Evolutionary conservation across 2,113 vertebrate species (phyloP).

Genomic region (Bufo gargarizans): DNA sequence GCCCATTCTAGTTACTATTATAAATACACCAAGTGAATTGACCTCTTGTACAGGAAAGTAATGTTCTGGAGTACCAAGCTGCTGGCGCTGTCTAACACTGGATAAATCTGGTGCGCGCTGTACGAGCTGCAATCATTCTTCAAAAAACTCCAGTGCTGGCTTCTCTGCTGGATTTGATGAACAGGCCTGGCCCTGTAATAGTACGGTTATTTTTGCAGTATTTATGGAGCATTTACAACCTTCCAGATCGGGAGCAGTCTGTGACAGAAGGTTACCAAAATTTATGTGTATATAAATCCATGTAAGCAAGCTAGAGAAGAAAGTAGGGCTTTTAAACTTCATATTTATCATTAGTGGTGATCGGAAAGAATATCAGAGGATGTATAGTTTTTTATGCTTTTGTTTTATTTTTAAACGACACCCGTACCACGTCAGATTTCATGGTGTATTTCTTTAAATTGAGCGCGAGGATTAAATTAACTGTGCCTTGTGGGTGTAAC

Average conservation of each 20-base stretch:
- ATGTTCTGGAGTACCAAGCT: conserved; percentile 7
- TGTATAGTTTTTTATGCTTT: neutral
- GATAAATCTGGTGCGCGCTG: conserved; percentile 34
- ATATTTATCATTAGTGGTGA: conserved; percentile 15
- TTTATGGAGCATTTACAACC: conserved; percentile 39
- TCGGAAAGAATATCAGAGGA: neutral
- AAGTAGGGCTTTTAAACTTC: conserved; percentile 19
- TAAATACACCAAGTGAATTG: conserved; percentile 31
- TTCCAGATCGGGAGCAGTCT: conserved; percentile 35
- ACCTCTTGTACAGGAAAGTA: conserved; percentile 23
- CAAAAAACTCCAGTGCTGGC: neutral
- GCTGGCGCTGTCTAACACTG: conserved; percentile 17
- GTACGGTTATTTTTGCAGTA: conserved; percentile 31
- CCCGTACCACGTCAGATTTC: neutral
- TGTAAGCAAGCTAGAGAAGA: neutral
- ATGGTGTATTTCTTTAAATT: neutral
- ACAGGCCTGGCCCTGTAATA: conserved; percentile 27
- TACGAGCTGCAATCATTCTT: conserved; percentile 30
- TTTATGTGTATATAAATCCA: conserved; percentile 47
- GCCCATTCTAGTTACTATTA: neutral
- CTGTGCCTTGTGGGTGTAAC: too few relatives aligned
- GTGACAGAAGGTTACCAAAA: conserved; percentile 43
- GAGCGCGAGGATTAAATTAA: too few relatives aligned
- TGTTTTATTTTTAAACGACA: neutral
- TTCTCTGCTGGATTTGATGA: conserved; percentile 32